phyloP scores from a whole-genome alignment of 2,797 vertebrate genomes.

The Pristis pectinata region DNA sequence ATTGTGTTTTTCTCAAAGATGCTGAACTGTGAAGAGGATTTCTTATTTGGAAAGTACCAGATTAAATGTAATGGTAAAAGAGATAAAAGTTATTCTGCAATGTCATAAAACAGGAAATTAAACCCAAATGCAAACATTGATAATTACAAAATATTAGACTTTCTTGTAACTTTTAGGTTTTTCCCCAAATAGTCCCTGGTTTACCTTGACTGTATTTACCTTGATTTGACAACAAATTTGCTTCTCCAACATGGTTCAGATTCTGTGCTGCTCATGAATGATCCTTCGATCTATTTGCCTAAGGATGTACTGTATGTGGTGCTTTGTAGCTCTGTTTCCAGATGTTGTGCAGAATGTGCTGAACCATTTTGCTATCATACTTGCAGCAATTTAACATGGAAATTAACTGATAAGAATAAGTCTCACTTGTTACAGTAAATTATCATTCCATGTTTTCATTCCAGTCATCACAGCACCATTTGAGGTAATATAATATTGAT shows the following conservation, averaged over 20 bases:
- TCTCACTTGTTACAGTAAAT: neutral
- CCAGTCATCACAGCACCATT: neutral
- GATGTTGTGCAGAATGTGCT: neutral
- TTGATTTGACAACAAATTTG: neutral
- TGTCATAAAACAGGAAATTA: neutral
- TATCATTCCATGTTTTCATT: neutral
- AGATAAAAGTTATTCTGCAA: neutral
- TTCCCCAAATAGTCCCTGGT: neutral
- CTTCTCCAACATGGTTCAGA: neutral
- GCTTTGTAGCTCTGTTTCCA: neutral
- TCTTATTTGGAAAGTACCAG: neutral
- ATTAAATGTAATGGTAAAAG: neutral
- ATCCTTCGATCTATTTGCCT: neutral
- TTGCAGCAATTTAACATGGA: neutral
- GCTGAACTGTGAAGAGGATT: neutral
- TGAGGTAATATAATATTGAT: neutral
- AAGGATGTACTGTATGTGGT: neutral
- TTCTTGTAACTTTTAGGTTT: neutral
- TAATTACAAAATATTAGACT: neutral
- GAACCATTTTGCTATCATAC: neutral
- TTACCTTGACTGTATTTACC: neutral
- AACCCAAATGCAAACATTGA: neutral
- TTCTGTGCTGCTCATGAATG: neutral
- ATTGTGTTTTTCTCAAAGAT: neutral
- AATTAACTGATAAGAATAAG: neutral